Conservation (phyloP, 2,888 invertebrate genomes). For the Bellardia pandia region DNA sequence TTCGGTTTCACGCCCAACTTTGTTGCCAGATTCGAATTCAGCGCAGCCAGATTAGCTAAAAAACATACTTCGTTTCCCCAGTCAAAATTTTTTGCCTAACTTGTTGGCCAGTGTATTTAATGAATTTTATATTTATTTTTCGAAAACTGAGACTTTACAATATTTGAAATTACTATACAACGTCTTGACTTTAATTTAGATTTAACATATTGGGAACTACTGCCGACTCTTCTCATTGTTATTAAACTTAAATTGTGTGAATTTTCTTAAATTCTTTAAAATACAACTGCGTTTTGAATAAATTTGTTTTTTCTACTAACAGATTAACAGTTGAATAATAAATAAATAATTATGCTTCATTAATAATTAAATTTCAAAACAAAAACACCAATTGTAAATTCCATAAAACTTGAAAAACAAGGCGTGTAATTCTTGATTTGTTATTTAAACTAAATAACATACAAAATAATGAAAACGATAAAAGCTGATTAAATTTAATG, state of each 20-base stretch:
- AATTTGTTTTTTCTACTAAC: too few relatives aligned
- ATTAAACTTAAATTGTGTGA: conserved; percentile 21
- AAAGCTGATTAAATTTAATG: conserved; percentile 37
- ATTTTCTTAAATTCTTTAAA: conserved; percentile 18
- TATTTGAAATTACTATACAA: too few relatives aligned
- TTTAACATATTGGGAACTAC: conserved; percentile 14
- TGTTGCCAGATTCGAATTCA: too few relatives aligned
- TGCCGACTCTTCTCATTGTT: not conserved
- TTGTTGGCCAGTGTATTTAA: too few relatives aligned
- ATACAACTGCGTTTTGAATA: not conserved
- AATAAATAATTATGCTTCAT: conserved; percentile 10
- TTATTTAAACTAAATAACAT: conserved; percentile 21
- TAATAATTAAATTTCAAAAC: conserved; percentile 39
- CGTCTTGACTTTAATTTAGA: too few relatives aligned
- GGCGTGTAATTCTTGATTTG: conserved; percentile 49
- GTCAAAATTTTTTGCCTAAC: too few relatives aligned
- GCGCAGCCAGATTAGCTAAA: too few relatives aligned
- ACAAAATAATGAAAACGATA: conserved; percentile 21
- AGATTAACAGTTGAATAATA: conserved; percentile 11
- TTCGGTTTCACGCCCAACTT: too few relatives aligned
- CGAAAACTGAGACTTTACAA: too few relatives aligned
- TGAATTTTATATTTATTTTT: too few relatives aligned
- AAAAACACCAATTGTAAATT: conserved; percentile 25
- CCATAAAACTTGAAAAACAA: conserved; percentile 57
- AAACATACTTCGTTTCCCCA: too few relatives aligned